Evolutionary conservation across 2,797 vertebrate genomes (phyloP).

Genomic region (Anabacerthia variegaticeps): DNA sequence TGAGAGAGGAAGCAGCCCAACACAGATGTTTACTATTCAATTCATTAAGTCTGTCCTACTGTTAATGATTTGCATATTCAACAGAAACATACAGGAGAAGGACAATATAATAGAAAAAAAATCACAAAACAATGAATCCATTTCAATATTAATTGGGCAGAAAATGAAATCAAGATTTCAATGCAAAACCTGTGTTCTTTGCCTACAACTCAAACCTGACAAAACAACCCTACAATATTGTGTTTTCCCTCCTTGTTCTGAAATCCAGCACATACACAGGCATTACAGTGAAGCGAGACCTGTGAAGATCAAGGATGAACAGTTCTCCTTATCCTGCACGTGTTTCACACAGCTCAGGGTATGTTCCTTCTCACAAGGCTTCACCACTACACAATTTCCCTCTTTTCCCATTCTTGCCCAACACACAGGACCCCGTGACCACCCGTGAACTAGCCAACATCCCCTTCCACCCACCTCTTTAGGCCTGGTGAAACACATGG

Average conservation of each 20-base stretch:
- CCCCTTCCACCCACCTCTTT: background rate
- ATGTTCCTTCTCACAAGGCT: background rate
- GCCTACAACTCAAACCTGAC: background rate
- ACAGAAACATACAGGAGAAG: background rate
- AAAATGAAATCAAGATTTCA: background rate
- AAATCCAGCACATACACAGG: background rate
- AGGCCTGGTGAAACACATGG: background rate
- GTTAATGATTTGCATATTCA: background rate
- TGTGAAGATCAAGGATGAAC: background rate
- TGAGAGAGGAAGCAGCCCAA: background rate
- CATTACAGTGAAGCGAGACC: background rate
- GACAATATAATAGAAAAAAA: background rate
- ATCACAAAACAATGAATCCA: background rate
- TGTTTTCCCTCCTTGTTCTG: background rate
- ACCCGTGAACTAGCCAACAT: background rate
- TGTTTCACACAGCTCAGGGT: accelerated
- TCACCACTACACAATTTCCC: background rate
- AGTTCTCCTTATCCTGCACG: background rate
- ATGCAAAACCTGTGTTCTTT: background rate
- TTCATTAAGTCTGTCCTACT: background rate
- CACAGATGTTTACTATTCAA: background rate
- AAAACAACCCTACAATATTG: background rate
- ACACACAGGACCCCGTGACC: background rate
- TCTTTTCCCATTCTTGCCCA: background rate
- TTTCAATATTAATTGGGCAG: background rate